These are phyloP conservation scores for Triplophysa tibetana DNA, from an alignment of 2,113 vertebrate genomes.

Conservation along the genomic window DNA sequence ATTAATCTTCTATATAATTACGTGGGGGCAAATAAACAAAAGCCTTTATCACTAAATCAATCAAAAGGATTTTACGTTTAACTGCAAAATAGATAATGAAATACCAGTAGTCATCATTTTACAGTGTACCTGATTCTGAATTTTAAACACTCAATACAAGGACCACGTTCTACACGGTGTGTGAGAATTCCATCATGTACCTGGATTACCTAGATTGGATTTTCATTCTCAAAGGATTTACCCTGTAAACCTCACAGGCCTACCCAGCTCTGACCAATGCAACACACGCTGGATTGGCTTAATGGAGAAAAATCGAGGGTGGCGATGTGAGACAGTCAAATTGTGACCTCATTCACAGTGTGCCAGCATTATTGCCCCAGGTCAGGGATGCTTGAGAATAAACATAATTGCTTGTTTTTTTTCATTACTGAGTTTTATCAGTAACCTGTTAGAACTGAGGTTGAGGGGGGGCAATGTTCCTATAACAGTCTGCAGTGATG, in stretches of 20 bases:
- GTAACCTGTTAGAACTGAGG: background rate
- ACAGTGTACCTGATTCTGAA: background rate
- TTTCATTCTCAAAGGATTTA: slow-evolving; percentile 27
- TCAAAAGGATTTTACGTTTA: background rate
- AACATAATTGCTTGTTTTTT: background rate
- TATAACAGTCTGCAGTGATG: background rate
- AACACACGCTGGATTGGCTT: slow-evolving; percentile 13
- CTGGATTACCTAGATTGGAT: slow-evolving; percentile 34
- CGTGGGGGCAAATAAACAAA: background rate
- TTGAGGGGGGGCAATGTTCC: background rate
- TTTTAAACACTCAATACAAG: slow-evolving; percentile 8
- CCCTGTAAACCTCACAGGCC: slow-evolving; percentile 13
- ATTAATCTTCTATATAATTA: slow-evolving; percentile 19
- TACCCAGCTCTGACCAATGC: background rate
- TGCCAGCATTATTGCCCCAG: slow-evolving; percentile 9
- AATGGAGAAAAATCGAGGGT: slow-evolving; percentile 8
- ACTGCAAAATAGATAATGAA: background rate
- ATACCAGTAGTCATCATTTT: slow-evolving; percentile 4
- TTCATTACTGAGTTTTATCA: background rate
- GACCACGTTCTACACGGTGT: slow-evolving; percentile 4
- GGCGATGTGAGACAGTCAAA: slow-evolving; percentile 15
- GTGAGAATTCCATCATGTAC: slow-evolving; percentile 12
- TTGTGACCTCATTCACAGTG: background rate
- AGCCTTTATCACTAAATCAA: background rate
- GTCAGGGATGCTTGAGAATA: background rate